phyloP scores from a whole-genome alignment of 2,113 vertebrate genomes.

The Spilogale gracilis region DNA sequence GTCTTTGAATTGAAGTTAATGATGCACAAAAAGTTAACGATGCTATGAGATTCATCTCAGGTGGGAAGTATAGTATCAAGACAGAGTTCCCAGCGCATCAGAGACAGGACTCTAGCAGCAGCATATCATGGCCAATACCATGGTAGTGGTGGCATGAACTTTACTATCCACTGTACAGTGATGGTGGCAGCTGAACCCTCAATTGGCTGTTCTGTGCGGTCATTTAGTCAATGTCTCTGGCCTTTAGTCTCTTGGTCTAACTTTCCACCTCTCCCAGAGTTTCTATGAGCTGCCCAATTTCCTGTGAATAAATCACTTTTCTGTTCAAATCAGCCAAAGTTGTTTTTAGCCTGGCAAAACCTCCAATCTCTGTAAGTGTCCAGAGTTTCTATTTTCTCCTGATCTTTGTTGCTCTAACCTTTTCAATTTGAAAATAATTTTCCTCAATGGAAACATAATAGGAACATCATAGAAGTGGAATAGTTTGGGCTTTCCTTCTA shows the following conservation, averaged over 20 bases:
- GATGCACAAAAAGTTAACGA: neutral
- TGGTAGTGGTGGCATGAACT: neutral
- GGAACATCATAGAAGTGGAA: conserved; percentile 28
- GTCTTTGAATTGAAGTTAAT: neutral
- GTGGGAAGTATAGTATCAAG: neutral
- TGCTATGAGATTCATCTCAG: neutral
- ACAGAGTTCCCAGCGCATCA: neutral
- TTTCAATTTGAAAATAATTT: conserved; percentile 63
- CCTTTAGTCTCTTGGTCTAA: neutral
- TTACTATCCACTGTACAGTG: neutral
- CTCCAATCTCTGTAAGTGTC: neutral
- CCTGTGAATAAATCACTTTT: conserved; percentile 28
- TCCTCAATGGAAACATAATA: conserved; percentile 16
- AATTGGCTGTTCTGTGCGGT: neutral
- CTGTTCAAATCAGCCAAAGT: conserved; percentile 47
- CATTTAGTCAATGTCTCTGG: conserved; percentile 7
- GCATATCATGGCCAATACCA: neutral
- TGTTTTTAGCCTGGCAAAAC: conserved; percentile 30
- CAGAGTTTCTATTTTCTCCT: conserved; percentile 44
- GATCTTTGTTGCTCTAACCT: conserved; percentile 20
- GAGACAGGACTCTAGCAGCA: neutral
- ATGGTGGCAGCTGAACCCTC: neutral
- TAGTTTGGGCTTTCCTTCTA: conserved; percentile 24
- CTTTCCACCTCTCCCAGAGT: neutral
- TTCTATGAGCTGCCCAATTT: conserved; percentile 18